Evolutionary conservation across 2,113 vertebrate genomes (phyloP).

Genomic region (Melanocharis versteri): DNA sequence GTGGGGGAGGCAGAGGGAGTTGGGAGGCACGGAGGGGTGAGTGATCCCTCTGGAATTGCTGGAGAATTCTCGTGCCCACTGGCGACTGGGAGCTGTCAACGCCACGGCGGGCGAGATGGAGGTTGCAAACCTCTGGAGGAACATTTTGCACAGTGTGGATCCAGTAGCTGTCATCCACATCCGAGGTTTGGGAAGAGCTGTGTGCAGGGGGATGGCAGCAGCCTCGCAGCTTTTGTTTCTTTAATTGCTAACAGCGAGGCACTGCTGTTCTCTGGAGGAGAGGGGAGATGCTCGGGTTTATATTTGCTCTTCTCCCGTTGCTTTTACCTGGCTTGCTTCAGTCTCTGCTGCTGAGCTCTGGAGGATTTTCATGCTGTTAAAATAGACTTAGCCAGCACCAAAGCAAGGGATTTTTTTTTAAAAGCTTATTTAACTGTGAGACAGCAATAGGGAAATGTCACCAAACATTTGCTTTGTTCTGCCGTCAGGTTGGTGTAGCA

Average conservation of each 20-base stretch:
- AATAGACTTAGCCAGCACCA: not conserved
- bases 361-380: not conserved
- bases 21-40: not conserved
- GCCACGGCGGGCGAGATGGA: rapidly evolving
- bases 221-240: conserved; percentile 11
- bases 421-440: not conserved
- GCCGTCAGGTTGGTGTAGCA: not conserved
- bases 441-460: not conserved
- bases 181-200: not conserved
- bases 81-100: not conserved
- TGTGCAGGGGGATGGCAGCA: not conserved
- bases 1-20: not conserved
- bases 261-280: not conserved
- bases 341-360: not conserved
- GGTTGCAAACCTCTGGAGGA: not conserved
- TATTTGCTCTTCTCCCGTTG: not conserved
- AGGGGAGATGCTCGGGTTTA: not conserved
- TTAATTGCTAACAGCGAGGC: not conserved
- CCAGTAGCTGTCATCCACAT: conserved; percentile 13
- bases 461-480: conserved; percentile 21
- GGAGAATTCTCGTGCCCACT: not conserved
- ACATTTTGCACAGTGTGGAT: not conserved
- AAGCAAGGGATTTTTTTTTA: not conserved
- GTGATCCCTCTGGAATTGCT: not conserved
- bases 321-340: not conserved